These are phyloP conservation scores for Trachurus trachurus DNA, from an alignment of 2,797 vertebrate species.

Conservation along the genomic window DNA sequence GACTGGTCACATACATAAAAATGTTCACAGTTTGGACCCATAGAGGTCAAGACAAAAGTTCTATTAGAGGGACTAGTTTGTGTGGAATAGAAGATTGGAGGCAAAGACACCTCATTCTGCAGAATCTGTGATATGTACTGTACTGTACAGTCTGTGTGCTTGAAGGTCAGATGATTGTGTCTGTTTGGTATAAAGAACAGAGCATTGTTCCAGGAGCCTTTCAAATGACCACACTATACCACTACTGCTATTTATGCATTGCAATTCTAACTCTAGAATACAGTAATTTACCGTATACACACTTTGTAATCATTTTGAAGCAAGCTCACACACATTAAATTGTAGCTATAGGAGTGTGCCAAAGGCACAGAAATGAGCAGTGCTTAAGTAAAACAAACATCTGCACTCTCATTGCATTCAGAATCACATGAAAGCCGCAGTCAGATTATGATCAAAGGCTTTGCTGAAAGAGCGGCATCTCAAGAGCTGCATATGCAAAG, in stretches of 20 bases:
- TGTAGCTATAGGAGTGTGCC: background rate
- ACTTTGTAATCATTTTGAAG: constrained; percentile 28
- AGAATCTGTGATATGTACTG: background rate
- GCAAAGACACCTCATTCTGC: constrained; percentile 2
- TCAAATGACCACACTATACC: constrained; percentile 6
- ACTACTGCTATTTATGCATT: constrained; percentile 2
- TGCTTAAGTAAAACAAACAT: constrained; percentile 40
- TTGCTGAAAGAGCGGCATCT: constrained; percentile 20
- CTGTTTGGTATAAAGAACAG: background rate
- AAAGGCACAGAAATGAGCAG: constrained; percentile 19
- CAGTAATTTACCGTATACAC: constrained; percentile 13
- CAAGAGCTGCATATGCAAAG: constrained; percentile 10
- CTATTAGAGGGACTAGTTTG: background rate
- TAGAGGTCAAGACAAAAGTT: constrained; percentile 10
- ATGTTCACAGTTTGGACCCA: constrained; percentile 8
- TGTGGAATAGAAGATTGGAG: constrained; percentile 16
- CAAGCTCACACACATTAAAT: constrained; percentile 18
- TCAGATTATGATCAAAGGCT: constrained; percentile 53
- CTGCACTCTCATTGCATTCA: constrained; percentile 18
- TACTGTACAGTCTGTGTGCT: background rate
- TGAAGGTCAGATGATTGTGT: background rate
- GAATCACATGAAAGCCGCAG: constrained; percentile 30
- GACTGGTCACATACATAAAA: background rate
- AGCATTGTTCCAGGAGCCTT: background rate
- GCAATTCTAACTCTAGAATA: background rate